Conservation (phyloP, 2,888 invertebrate genomes). For the Crossocerus cetratus region DNA sequence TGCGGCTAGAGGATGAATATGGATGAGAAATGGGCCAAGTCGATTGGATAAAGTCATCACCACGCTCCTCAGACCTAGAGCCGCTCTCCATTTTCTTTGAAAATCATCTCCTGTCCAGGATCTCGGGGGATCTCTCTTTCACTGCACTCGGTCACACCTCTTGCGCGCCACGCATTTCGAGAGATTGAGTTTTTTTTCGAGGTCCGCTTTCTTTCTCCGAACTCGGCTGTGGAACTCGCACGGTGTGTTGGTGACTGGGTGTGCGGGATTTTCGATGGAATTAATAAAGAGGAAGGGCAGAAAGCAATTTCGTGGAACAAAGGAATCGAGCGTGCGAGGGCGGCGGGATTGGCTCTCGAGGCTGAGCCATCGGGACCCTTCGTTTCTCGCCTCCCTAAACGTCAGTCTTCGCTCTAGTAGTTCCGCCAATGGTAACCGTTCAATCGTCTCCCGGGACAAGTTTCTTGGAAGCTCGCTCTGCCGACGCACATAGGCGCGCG, state of each 20-base stretch:
- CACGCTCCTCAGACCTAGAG: constrained; percentile 31
- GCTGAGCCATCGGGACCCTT: constrained; percentile 43
- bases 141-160: not conserved
- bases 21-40: constrained; percentile 72
- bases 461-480: constrained; percentile 27
- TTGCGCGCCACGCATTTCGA: not conserved
- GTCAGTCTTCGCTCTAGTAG: constrained; percentile 51
- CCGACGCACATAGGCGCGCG: not conserved
- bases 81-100: constrained; percentile 51
- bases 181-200: not conserved
- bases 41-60: constrained; percentile 76
- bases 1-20: constrained; percentile 70
- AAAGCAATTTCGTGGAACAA: constrained; percentile 37
- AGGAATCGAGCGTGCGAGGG: constrained; percentile 34
- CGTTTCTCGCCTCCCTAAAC: constrained; percentile 49
- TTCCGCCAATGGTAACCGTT: constrained; percentile 54
- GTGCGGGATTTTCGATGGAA: constrained; percentile 16
- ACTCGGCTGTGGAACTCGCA: no score
- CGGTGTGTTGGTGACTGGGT: not conserved
- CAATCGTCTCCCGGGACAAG: constrained; percentile 50
- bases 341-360: not conserved
- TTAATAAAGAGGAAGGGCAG: constrained; percentile 22
- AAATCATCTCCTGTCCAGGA: constrained; percentile 23
- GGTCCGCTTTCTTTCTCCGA: not conserved
- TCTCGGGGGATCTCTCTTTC: not conserved